Evolutionary conservation across 2,113 vertebrate species (phyloP).

Genomic region (Scartelaos histophorus): DNA sequence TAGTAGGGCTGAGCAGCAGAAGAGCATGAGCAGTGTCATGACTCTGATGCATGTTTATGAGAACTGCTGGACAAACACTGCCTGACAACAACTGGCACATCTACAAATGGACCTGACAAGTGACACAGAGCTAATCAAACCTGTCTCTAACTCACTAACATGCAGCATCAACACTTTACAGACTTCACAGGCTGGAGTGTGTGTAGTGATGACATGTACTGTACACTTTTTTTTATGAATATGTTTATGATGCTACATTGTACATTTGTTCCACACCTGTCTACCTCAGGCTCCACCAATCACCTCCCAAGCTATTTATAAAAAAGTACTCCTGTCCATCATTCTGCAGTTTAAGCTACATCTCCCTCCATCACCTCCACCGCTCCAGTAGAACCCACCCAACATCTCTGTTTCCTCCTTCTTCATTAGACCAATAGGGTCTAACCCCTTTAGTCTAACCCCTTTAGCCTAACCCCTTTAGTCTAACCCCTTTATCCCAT

Average conservation of each 20-base stretch:
- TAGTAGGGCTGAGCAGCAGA: not conserved
- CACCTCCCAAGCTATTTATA: not conserved
- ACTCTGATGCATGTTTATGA: slow-evolving; percentile 49
- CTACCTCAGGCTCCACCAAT: too few relatives aligned
- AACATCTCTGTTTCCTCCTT: not conserved
- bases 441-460: too few relatives aligned
- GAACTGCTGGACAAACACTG: slow-evolving; percentile 42
- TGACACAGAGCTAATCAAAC: slow-evolving; percentile 35
- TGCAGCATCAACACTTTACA: slow-evolving; percentile 1
- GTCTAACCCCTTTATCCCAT: not conserved
- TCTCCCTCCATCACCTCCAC: not conserved
- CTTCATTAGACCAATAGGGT: too few relatives aligned
- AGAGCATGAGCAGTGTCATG: slow-evolving; percentile 42
- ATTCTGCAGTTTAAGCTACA: not conserved
- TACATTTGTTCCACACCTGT: too few relatives aligned
- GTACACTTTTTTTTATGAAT: not conserved
- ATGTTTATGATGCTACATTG: too few relatives aligned
- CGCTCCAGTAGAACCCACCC: not conserved
- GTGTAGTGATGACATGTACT: not conserved
- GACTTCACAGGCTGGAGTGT: not conserved
- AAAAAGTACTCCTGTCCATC: not conserved
- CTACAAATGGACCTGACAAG: slow-evolving; percentile 48
- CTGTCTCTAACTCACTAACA: slow-evolving; percentile 13
- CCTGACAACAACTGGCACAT: slow-evolving; percentile 43
- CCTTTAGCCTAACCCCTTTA: too few relatives aligned